Evolutionary conservation across 2,888 invertebrate genomes (phyloP).

Genomic region (Nomada flava): DNA sequence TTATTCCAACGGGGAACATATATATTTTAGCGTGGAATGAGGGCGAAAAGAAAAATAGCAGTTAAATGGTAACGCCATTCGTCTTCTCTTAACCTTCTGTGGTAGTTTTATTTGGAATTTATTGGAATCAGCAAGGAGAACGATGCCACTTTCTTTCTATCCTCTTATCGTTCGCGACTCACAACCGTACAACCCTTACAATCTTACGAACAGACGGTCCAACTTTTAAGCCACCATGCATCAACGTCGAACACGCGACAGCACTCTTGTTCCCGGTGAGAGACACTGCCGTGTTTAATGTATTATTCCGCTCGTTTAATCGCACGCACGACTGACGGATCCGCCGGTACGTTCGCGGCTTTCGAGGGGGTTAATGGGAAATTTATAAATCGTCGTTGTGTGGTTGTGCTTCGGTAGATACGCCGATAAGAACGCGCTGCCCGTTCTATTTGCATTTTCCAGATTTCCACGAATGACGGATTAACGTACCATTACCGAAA

Average conservation of each 20-base stretch:
- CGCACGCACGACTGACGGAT: slow-evolving; percentile 16
- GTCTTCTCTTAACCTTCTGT: background rate
- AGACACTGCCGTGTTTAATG: slow-evolving; percentile 22
- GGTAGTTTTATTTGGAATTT: slow-evolving; percentile 7
- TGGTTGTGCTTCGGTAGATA: slow-evolving; percentile 1
- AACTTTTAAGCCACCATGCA: slow-evolving; percentile 44
- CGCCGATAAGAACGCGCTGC: background rate
- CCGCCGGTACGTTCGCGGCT: background rate
- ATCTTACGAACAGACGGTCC: slow-evolving; percentile 33
- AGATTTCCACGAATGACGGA: background rate
- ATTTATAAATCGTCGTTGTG: slow-evolving; percentile 28
- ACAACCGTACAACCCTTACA: slow-evolving; percentile 14
- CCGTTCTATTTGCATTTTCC: too few relatives aligned
- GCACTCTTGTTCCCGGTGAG: background rate
- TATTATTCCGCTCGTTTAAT: slow-evolving; percentile 39
- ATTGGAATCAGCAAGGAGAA: slow-evolving; percentile 6
- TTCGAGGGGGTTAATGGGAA: background rate
- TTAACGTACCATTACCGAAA: background rate
- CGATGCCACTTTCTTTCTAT: background rate
- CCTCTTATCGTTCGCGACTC: background rate
- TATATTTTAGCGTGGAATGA: background rate
- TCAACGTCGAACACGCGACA: slow-evolving; percentile 39
- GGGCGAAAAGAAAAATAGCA: background rate
- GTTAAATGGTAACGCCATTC: background rate
- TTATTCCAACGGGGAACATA: background rate